A percentile compares a stretch with the other conserved stretches of the same genome.
phyloP scores from a whole-genome alignment of 2,113 vertebrate genomes.

The Rattus norvegicus region DNA sequence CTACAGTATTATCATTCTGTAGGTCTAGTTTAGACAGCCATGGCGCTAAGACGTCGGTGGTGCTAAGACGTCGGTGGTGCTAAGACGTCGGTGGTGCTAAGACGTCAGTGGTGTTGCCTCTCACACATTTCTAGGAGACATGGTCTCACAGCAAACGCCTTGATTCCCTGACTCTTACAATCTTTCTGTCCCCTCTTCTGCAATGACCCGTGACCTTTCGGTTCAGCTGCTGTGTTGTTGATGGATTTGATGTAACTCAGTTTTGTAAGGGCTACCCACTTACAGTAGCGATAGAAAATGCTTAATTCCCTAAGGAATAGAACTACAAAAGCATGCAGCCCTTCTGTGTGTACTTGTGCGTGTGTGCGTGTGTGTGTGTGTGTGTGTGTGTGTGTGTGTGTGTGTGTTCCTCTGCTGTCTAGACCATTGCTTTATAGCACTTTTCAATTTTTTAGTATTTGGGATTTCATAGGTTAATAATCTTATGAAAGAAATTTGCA shows the following conservation, averaged over 20 bases:
- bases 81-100: not conserved
- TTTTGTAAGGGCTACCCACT: not conserved
- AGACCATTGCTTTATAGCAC: not conserved
- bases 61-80: not conserved
- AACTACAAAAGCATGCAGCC: not conserved
- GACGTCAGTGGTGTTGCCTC: not conserved
- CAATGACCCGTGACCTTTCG: not conserved
- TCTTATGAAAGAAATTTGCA: not conserved
- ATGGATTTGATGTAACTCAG: not conserved
- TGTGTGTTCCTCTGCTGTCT: not conserved
- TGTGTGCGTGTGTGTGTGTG: not conserved
- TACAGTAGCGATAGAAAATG: not conserved
- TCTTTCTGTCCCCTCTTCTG: not conserved
- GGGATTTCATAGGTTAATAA: not conserved
- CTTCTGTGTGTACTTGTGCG: not conserved
- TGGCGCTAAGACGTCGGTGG: not conserved
- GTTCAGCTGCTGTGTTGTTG: not conserved
- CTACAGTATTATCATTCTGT: not conserved
- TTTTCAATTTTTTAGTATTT: slow-evolving; percentile 29
- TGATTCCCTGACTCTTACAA: not conserved
- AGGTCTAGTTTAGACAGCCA: not conserved
- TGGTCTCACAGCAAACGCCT: not conserved
- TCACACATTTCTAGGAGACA: too few species aligned
- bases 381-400: not conserved
- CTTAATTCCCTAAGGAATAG: not conserved